Evolutionary conservation across 2,797 vertebrate species (phyloP).

Genomic region (Fundulus diaphanus): DNA sequence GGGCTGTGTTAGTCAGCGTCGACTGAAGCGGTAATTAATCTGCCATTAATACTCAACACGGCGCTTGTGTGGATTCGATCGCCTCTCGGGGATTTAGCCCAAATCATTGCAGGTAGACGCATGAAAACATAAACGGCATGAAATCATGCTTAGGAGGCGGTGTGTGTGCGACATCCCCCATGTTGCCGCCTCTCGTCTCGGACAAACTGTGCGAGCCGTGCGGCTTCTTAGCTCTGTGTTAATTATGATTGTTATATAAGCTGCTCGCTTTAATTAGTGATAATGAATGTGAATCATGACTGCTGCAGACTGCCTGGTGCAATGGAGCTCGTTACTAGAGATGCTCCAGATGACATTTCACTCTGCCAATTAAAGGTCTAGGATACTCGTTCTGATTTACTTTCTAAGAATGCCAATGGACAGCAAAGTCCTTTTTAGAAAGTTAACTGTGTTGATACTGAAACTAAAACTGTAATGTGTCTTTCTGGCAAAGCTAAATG

Average conservation of each 20-base stretch:
- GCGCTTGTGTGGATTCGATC: slow-evolving; percentile 2
- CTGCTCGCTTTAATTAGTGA: slow-evolving; percentile 15
- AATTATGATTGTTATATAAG: slow-evolving; percentile 35
- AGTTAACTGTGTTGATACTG: background rate
- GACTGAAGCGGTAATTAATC: slow-evolving; percentile 14
- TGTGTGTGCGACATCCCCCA: no score
- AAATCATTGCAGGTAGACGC: background rate
- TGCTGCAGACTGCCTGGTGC: slow-evolving; percentile 1
- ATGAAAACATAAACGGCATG: slow-evolving; percentile 1
- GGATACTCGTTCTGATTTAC: background rate
- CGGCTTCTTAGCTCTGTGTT: slow-evolving; percentile 32
- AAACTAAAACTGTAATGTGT: background rate
- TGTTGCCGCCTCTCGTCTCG: background rate
- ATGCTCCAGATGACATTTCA: background rate
- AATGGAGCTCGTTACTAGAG: background rate
- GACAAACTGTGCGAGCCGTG: background rate
- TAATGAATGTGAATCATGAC: slow-evolving; percentile 8
- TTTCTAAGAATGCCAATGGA: background rate
- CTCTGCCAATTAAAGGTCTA: background rate
- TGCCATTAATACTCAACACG: slow-evolving; percentile 17
- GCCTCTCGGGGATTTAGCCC: background rate
- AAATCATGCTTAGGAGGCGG: background rate
- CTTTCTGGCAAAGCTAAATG: no score
- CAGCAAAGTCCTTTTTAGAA: background rate
- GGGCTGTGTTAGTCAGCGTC: background rate